A percentile compares a stretch with the other conserved stretches of the same genome.
phyloP scores from a whole-genome alignment of 2,797 vertebrate genomes.

The Bradypodion ventrale region DNA sequence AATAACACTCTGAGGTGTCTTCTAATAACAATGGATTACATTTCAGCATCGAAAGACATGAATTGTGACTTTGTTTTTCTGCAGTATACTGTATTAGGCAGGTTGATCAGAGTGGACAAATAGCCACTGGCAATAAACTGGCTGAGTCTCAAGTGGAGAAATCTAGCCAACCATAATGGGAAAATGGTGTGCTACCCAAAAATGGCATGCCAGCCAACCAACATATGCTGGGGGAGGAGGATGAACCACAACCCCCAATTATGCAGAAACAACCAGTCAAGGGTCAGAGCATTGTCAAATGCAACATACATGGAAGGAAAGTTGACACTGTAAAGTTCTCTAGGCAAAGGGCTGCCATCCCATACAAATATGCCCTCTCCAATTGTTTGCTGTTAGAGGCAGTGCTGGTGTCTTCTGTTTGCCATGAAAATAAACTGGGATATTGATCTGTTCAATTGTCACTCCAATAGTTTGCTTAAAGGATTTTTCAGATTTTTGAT shows the following conservation, averaged over 20 bases:
- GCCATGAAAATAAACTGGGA: background rate
- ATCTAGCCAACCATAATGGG: background rate
- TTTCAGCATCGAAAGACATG: conserved; percentile 69
- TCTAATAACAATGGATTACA: conserved; percentile 64
- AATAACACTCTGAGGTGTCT: conserved; percentile 71
- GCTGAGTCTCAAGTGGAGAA: conserved; percentile 33
- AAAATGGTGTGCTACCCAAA: too few relatives aligned
- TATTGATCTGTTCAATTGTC: background rate
- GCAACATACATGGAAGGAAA: background rate
- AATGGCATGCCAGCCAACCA: too few relatives aligned
- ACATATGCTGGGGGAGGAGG: too few relatives aligned
- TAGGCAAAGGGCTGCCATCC: background rate
- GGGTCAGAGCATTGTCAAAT: too few relatives aligned
- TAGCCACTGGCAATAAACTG: conserved; percentile 47
- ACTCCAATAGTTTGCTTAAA: background rate
- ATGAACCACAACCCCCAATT: too few relatives aligned
- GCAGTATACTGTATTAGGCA: conserved; percentile 51
- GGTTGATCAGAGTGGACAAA: conserved; percentile 55
- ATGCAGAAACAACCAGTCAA: too few relatives aligned
- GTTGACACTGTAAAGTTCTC: background rate
- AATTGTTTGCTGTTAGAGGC: background rate
- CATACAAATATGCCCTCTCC: background rate
- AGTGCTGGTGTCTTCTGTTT: background rate
- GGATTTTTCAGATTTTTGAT: background rate
- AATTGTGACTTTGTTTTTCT: conserved; percentile 66